Evolutionary conservation across 2,888 invertebrate species (phyloP), one percentile per base, ranked within the genome.

Genomic region (Hirtodrosophila duncani): DNA sequence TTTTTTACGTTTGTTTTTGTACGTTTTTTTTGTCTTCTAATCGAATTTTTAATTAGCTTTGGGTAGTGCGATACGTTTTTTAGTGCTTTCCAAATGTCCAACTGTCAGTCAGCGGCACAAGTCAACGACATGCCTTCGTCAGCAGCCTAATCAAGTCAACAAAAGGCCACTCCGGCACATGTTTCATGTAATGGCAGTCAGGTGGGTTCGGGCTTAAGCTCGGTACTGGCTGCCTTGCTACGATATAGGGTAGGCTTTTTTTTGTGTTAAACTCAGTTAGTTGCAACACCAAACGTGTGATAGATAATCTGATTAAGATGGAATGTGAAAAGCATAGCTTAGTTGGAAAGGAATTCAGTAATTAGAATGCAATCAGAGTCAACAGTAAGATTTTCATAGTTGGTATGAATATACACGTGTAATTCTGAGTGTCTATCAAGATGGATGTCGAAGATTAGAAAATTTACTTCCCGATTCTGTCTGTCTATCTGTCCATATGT

Each of bases 11-110:
- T 34, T 27, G 16, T 27, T 26, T 38, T 6, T 8, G 23, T 43
- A 26, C 21, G 5, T n/a, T 39, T 45, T 38, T 20, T 41, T 26
- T 34, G 33, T 34, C 49, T 50, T 55, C 55, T 75, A 75, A 72
- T 79, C 62, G 82, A 72, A 81, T 79, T 75, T 79, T 63, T 63
- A 81, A 72, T 72, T 72, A 72, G 63, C 72, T 56, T 56, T 61
- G 30, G 56, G 42, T 29, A 10, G 41, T 21, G 9, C 27, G 10
- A 9, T 24, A 14, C n/a, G 34, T 21, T 27, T 20, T 41, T 18
- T 27, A 8, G 55, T 34, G 29, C 37, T 29, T 9, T 20, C 37
- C 16, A 31, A 31, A 24, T 37, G 37, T 30, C 29, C 9, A 20
- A 11, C n/a, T 27, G 27, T 39, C 43, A 31, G 46, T 50, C 52